A percentile compares a stretch with the other conserved stretches of the same genome.
Conservation (phyloP, 2,797 vertebrate species). For the Hybognathus amarus region DNA sequence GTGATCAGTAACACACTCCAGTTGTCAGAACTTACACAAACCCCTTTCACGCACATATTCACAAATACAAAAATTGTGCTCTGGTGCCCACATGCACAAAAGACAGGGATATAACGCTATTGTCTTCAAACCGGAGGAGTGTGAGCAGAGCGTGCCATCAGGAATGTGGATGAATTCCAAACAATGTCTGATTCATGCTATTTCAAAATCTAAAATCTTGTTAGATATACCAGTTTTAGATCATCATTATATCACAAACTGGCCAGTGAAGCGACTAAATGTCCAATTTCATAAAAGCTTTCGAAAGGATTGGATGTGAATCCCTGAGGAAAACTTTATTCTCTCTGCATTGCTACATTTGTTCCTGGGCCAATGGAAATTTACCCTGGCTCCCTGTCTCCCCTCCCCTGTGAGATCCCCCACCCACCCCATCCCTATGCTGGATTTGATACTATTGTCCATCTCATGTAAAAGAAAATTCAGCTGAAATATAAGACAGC, state of each 20-base stretch:
- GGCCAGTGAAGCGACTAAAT: not conserved
- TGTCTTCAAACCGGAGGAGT: not conserved
- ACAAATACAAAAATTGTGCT: slow-evolving; percentile 27
- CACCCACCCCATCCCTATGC: too few relatives aligned
- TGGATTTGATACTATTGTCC: not conserved
- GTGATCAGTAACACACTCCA: slow-evolving; percentile 10
- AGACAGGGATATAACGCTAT: slow-evolving; percentile 17
- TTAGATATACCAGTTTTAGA: not conserved
- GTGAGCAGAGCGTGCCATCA: slow-evolving; percentile 26
- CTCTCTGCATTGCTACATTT: slow-evolving; percentile 9
- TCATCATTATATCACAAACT: slow-evolving; percentile 2
- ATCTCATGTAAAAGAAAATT: not conserved
- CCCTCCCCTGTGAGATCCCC: too few relatives aligned
- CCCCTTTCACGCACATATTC: slow-evolving; percentile 8
- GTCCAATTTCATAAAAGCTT: slow-evolving; percentile 6
- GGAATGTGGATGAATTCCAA: slow-evolving; percentile 11
- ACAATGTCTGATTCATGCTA: not conserved
- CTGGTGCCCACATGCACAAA: not conserved
- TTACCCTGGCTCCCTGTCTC: slow-evolving; percentile 37
- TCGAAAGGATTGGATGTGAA: slow-evolving; percentile 31
- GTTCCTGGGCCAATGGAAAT: slow-evolving; percentile 50
- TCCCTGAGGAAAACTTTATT: not conserved
- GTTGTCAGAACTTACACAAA: slow-evolving; percentile 13
- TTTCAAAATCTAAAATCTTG: not conserved
- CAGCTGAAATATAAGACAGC: too few relatives aligned